Base-by-base conservation (phyloP, 2,113 vertebrate species). In the Camelus bactrianus region DNA sequence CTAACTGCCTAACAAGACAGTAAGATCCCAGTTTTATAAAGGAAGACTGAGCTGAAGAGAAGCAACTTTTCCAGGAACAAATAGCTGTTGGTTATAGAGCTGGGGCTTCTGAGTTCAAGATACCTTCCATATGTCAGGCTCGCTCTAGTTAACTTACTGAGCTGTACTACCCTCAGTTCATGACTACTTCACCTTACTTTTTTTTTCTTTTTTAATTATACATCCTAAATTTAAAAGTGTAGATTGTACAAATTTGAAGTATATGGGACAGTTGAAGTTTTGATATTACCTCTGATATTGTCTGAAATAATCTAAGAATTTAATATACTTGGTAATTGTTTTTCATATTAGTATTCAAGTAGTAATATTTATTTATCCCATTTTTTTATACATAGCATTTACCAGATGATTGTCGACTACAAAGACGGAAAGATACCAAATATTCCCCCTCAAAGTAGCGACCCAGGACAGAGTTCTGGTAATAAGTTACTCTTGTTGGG, bases 391-490 rank as follows among this genome's bases (percentile, higher is more conserved):
- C 87, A 19, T 91, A 99, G 99, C 56, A 99, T 98, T 97, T 98
- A 98, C 85, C 99, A 98, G 93, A 94, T 99, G 65, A 99, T 99
- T 94, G 98, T 97, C 97, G 98, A 99, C 75, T 98, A 98, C 72
- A 97, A 97, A 76, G 98, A 98, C 93, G 98, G 98, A 92, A 98
- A 86, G 89, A 98, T 93, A 48, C 77, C 79, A 12, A 98, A 98
- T 32, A 91, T 94, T 14, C 97, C 98, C 52, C 96, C 89, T 46
- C 52, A 94, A 79, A 93, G 26, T 35, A 94, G 24, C 56, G 64
- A 73, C 72, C 58, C 70, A 95, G 95, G 96, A 94, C 96, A 89
- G 93, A 72, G 5, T 76, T 89, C 32, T 84, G 2, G 22, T 32
- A 65, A 3, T 62, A 30, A 64, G 70, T 80, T 32, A n/a, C n/a